Conservation (phyloP, 1,140 invertebrate genomes). For the Cataglyphis hispanica region DNA sequence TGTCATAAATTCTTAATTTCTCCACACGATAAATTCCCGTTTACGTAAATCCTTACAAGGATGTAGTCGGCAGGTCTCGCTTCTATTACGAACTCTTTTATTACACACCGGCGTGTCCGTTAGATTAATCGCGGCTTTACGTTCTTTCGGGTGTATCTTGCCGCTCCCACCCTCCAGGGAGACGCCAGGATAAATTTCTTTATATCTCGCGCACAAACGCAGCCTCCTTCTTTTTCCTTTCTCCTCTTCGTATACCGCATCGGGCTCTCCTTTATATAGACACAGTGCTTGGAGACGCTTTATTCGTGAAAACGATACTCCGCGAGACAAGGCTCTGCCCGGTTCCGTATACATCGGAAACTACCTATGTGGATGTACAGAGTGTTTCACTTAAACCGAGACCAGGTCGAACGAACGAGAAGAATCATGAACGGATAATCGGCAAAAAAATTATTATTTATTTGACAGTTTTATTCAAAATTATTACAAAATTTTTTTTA, state of each 20-base stretch:
- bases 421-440: not conserved
- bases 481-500: too few species aligned
- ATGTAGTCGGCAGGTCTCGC: not conserved
- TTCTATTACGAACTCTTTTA: conserved; percentile 36
- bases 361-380: conserved; percentile 62
- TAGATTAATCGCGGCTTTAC: conserved; percentile 42
- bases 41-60: conserved; percentile 2
- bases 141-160: conserved; percentile 27
- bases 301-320: conserved; percentile 73
- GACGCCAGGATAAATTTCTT: not conserved
- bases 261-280: conserved; percentile 7
- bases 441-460: too few species aligned
- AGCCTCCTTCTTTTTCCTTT: not conserved
- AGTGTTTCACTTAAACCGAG: conserved; percentile 37
- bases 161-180: not conserved
- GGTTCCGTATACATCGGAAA: conserved; percentile 61
- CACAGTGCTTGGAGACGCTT: conserved; percentile 45
- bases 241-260: conserved; percentile 16
- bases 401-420: not conserved
- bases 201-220: not conserved
- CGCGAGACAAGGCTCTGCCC: conserved; percentile 65
- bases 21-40: conserved; percentile 1
- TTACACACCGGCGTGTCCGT: not conserved
- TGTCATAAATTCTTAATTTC: conserved; percentile 34
- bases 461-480: too few species aligned